Evolutionary conservation across 2,888 invertebrate species (phyloP).

Genomic region (Ethmia dodecea): DNA sequence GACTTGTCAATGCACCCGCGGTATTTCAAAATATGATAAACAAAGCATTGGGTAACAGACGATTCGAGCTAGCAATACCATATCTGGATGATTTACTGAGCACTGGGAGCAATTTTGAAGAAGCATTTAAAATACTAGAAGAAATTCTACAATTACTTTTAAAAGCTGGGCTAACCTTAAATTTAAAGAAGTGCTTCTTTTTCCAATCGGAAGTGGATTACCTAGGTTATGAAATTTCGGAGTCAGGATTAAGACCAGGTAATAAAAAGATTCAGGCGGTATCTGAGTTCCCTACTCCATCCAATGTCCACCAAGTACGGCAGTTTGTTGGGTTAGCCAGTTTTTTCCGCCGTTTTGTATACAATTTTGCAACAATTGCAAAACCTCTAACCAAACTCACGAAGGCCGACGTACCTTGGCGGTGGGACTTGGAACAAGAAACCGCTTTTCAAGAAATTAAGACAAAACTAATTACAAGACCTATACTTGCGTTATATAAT

Average conservation of each 20-base stretch:
- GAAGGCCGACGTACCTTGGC: slow-evolving; percentile 6
- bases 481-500: slow-evolving; percentile 12
- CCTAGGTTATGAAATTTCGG: slow-evolving; percentile 3
- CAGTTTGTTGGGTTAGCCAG: slow-evolving; percentile 6
- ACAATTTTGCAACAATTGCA: slow-evolving; percentile 3
- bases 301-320: slow-evolving; percentile 6
- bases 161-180: slow-evolving; percentile 9
- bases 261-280: slow-evolving; percentile 1
- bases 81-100: slow-evolving; percentile 12
- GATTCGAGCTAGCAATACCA: slow-evolving; percentile 5
- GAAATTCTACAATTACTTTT: not conserved
- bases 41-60: not conserved
- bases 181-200: slow-evolving; percentile 11
- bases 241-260: not conserved
- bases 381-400: slow-evolving; percentile 4
- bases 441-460: slow-evolving; percentile 9
- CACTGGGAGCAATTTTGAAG: slow-evolving; percentile 2
- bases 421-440: slow-evolving; percentile 10
- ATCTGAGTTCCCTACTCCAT: slow-evolving; percentile 1
- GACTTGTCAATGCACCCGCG: slow-evolving; percentile 25
- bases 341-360: slow-evolving; percentile 6
- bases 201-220: slow-evolving; percentile 2
- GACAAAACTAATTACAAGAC: slow-evolving; percentile 1
- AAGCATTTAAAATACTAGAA: slow-evolving; percentile 4
- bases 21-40: slow-evolving; percentile 13